Base-by-base conservation (phyloP, 2,113 vertebrate species). In the Saimiri boliviensis region DNA sequence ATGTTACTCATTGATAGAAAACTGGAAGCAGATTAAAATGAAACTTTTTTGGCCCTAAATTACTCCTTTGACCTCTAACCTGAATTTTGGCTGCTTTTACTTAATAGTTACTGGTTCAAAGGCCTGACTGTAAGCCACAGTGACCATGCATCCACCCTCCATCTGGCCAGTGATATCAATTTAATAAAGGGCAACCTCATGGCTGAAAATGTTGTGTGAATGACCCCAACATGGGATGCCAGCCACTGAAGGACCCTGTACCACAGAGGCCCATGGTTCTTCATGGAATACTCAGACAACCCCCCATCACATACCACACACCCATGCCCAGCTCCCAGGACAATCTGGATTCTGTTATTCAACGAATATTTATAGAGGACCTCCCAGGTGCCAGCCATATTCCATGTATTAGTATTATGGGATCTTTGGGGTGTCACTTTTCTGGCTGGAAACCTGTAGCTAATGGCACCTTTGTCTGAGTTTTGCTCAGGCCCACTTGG, bases 131-230 rank as follows among this genome's bases (percentile, higher is more conserved):
- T 58, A 40, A 42, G n/a, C 70, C 56, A 35, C 4, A 32, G 47
- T 47, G 25, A 66, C 19, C 4, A 0, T 27, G 20, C 52, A 54
- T 63, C 66, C 60, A 45, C 3, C 56, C 10, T 89, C 10, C n/a
- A 58, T 76, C 47, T 68, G 56, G 16, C 32, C 2, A 56, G 17
- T 13, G 32, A 70, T n/a, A 77, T 37, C 27, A 40, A 6, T 27
- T 58, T 5, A 49, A 11, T 12, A 1, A 93, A 88, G 25, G 5
- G 5, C 2, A 68, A 35, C 0, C 4, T 32, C 1, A 0, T 19
- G 13, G 40, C 49, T 79, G 25, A 79, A 58, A 58, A 40, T 60
- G 35, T 4, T 49, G 21, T 37, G 2, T n/a, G 2, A 37, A 40
- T 84, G 58, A 37, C 37, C 30, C 37, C 30, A 8, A 9, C 2